Percentiles rank a stretch among this genome's conserved stretches.
Conservation (phyloP, 2,888 invertebrate species). For the Spodoptera littoralis region DNA sequence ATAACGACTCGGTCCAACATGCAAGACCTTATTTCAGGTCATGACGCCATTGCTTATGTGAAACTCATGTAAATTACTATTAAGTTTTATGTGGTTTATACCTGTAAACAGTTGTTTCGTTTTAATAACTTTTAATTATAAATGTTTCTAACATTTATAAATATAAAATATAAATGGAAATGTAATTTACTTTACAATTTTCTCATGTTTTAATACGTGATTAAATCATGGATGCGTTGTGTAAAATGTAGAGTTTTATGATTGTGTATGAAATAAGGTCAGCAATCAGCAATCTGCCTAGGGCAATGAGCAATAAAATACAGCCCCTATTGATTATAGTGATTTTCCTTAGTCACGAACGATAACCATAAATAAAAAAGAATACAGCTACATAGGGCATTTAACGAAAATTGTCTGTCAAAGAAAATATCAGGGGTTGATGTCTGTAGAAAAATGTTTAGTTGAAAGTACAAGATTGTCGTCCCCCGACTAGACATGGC, state of each 20-base stretch:
- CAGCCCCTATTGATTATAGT: conserved; percentile 27
- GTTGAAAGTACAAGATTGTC: conserved; percentile 33
- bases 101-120: background rate
- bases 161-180: no score
- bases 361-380: conserved; percentile 41
- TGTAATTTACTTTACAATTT: no score
- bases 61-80: conserved; percentile 34
- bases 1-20: conserved; percentile 69
- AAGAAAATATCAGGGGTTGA: conserved; percentile 41
- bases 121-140: background rate
- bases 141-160: background rate
- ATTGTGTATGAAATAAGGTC: conserved; percentile 10
- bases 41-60: conserved; percentile 53
- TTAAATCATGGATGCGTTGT: no score
- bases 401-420: conserved; percentile 30
- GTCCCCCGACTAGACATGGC: conserved; percentile 46
- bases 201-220: no score
- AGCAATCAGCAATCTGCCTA: conserved; percentile 25
- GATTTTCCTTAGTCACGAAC: conserved; percentile 39
- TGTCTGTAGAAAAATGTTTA: conserved; percentile 37
- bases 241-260: no score
- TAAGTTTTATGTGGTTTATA: conserved; percentile 20
- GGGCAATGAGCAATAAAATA: conserved; percentile 18
- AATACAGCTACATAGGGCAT: conserved; percentile 23
- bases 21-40: conserved; percentile 72